Evolutionary conservation across 2,797 vertebrate genomes (phyloP).

Genomic region (Hydrocynus forskahlii): DNA sequence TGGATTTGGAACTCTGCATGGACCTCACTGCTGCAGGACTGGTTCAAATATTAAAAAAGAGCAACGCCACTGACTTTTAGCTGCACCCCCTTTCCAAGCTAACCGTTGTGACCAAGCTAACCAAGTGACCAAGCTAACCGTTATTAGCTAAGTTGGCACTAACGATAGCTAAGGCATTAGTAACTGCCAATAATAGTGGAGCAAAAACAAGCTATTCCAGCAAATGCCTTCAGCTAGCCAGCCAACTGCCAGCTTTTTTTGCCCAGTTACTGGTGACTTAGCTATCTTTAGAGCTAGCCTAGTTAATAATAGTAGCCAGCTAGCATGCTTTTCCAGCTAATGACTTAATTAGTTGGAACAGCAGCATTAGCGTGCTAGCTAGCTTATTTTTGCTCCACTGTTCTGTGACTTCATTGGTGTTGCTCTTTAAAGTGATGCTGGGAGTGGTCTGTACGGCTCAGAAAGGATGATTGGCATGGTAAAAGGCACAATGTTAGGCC

Average conservation of each 20-base stretch:
- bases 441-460: background rate
- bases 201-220: too few species aligned
- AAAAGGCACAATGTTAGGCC: constrained; percentile 72
- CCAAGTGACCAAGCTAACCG: too few species aligned
- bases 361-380: background rate
- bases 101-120: too few species aligned
- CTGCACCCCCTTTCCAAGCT: background rate
- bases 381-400: too few species aligned
- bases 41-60: background rate
- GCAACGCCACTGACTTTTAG: background rate
- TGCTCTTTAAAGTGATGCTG: background rate
- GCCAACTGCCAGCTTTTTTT: too few species aligned
- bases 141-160: background rate
- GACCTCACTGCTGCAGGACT: constrained; percentile 21
- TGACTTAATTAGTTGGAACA: background rate
- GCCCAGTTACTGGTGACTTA: too few species aligned
- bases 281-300: too few species aligned
- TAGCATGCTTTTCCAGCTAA: background rate
- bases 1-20: constrained; percentile 21
- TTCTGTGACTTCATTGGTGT: background rate
- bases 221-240: too few species aligned
- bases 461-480: constrained; percentile 68
- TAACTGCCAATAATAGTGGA: too few species aligned
- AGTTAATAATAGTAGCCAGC: too few species aligned
- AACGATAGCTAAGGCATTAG: background rate